Base-by-base conservation (phyloP, 2,113 vertebrate genomes). In the Conger conger region DNA sequence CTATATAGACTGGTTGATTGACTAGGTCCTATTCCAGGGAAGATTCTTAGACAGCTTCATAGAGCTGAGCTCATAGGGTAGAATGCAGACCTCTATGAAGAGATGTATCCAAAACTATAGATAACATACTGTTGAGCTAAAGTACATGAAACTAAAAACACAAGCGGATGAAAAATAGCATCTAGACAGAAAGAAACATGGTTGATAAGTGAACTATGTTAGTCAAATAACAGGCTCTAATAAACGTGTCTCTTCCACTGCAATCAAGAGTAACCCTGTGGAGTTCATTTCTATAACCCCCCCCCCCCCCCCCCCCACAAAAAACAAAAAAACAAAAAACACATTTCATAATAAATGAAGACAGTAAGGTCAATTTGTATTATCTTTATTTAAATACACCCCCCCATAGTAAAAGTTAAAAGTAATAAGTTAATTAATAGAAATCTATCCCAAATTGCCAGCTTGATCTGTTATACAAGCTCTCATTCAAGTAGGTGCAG, bases 341-440 rank as follows among this genome's bases (percentile, higher is more conserved):
- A 60, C 4, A 23, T 60, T 57, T 54, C 20, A 76, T 35, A 76
- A 57, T 54, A 18, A 50, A 54, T 42, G 57, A 16, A 38, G 30
- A 36, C 18, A 45, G 50, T 57, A 82, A 37, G 85, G 83, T 82
- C 63, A 86, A 37, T n/a, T 42, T 57, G 77, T 42, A 83, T 86
- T 79, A 79, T 4, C 42, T 86, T 86, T 76, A 82, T 60, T 83
- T 86, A 86, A 83, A 86, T 82, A 79, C 57, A 33, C 37, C 13
- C 27, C 27, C 27, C 27, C 30, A 57, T 80, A 80, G 37, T 82
- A 76, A 81, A 53, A 42, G 54, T 86, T 60, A 38, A 82, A 82
- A 45, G 53, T 73, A 82, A 50, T 82, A 63, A 33, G 76, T 37
- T 13, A 60, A 40, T 79, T 82, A 33, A 82, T 82, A 42, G 30